Evolutionary conservation across 2,888 invertebrate genomes (phyloP), one percentile per base, ranked within the genome.

Genomic region (Andrena praecox): DNA sequence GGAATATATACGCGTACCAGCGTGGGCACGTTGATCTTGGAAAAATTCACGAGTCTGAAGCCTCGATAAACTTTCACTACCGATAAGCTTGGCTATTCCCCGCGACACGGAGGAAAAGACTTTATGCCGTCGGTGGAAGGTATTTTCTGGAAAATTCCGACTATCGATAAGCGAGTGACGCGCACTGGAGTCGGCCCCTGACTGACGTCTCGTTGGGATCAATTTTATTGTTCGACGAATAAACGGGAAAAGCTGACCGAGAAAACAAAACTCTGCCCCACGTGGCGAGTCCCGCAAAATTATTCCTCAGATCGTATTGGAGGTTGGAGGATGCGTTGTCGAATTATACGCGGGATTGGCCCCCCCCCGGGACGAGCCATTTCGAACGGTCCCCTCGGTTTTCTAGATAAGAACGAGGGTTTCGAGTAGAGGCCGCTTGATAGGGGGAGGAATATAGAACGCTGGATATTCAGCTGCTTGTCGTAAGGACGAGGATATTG

Each of bases 1-100:
- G 66, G 42, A 77, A 67, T 67, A 70, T 77, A 71, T 59, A 72
- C 71, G 42, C 27, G 66, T 29, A 5, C 60, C 7, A 29, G 62
- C 68, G 48, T 60, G 69, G 59, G 29, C 63, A 48, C 76, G 75
- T 66, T 70, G 84, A 77, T 84, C 84, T 82, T 29, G 71, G 69
- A 67, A 82, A 84, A 82, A 71, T 73, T 82, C 78, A 72, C 54
- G 71, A 66, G 48, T 66, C 59, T 76, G 79, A 76, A 76, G 73
- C 50, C 67, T 56, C 79, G 84, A 82, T 82, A 82, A 84, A 79
- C 73, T 82, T 74, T 70, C 31, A 20, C 66, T 67, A 27, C 66
- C 67, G 84, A 84, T 70, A 82, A 73, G 72, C 69, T 50, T 68
- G 63, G 71, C 66, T 70, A 74, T 75, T 74, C 70, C 52, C 50